These are phyloP conservation scores for Cherax destructor DNA, from an alignment of 1,140 invertebrate species.

Conservation along the genomic window DNA sequence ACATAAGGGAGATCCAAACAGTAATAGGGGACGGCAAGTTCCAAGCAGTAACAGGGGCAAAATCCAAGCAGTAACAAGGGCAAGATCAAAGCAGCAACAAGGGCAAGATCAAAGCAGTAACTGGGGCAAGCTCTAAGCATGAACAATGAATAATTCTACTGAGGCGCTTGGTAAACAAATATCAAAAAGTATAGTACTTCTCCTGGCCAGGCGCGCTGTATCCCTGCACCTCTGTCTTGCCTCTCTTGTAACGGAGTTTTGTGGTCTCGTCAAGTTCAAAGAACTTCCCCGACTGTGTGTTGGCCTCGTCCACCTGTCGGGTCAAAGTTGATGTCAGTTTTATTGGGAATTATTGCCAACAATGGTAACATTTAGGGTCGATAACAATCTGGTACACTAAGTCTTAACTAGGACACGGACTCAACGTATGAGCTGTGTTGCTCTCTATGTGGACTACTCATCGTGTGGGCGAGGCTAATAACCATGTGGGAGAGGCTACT, in stretches of 20 bases:
- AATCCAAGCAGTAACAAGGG: too few relatives aligned
- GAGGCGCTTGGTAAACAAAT: background rate
- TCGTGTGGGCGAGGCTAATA: background rate
- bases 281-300: background rate
- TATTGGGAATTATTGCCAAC: background rate
- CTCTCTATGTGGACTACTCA: background rate
- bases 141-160: too few relatives aligned
- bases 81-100: too few relatives aligned
- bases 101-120: too few relatives aligned
- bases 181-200: background rate
- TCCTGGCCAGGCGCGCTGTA: conserved; percentile 24
- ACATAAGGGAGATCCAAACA: too few relatives aligned
- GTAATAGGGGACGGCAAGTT: too few relatives aligned
- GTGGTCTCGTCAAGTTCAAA: conserved; percentile 8
- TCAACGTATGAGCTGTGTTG: background rate
- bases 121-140: too few relatives aligned
- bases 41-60: too few relatives aligned
- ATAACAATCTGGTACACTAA: background rate
- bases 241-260: background rate
- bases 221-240: background rate
- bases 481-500: background rate
- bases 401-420: background rate
- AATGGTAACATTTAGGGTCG: too few relatives aligned
- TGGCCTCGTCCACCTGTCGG: conserved; percentile 16
- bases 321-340: background rate